Conservation (phyloP, 2,113 vertebrate genomes). For the Etheostoma cragini region DNA sequence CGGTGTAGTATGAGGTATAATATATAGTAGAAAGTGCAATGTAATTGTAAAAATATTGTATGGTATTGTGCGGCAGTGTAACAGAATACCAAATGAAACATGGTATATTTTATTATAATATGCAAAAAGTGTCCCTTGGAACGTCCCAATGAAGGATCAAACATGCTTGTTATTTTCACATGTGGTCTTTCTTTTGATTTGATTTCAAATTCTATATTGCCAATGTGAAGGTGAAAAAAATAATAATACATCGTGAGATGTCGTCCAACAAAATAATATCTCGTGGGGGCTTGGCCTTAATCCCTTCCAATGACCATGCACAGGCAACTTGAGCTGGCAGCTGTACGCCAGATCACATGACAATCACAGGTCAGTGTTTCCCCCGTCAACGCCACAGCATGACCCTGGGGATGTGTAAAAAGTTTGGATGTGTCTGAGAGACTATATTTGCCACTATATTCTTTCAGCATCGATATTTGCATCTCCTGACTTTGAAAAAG, state of each 20-base stretch:
- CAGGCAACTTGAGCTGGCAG: constrained; percentile 13
- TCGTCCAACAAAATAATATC: background rate
- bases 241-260: no score
- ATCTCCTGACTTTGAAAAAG: constrained; percentile 4
- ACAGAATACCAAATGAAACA: no score
- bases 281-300: constrained; percentile 3
- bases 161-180: background rate
- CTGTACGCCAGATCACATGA: constrained; percentile 20
- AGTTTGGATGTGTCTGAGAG: background rate
- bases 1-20: no score
- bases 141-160: background rate
- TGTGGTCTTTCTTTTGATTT: background rate
- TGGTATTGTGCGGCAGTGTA: no score
- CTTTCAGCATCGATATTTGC: background rate
- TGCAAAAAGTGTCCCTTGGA: background rate
- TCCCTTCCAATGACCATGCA: background rate
- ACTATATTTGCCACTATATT: background rate
- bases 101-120: no score
- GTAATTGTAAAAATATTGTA: no score
- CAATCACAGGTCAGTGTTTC: constrained; percentile 38
- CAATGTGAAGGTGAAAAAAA: background rate
- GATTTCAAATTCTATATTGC: background rate
- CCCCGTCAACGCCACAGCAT: background rate
- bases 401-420: background rate
- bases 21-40: no score